Base-by-base conservation (phyloP, 2,888 invertebrate genomes). In the Nowickia ferox region DNA sequence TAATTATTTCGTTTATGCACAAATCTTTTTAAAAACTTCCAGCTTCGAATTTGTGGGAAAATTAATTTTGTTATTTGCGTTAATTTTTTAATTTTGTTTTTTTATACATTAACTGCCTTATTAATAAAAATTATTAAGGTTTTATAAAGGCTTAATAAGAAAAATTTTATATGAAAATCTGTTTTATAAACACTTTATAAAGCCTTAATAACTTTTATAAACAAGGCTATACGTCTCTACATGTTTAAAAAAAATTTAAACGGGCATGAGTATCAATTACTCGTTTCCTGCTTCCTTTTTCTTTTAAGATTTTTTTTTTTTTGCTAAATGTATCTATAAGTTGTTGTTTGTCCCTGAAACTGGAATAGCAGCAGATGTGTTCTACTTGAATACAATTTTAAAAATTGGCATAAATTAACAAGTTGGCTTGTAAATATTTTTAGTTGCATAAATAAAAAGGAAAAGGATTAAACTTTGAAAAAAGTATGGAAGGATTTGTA, bases 321-420 rank as follows among this genome's bases (percentile, higher is more conserved):
- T 30, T 30, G 5, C 30, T 30, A 30, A 30, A 30, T 30, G 30
- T 30, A 30, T 30, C 48, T 11, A 10, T n/a, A 38, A 61, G 30
- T 9, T 15, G 9, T 38, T 57, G 38, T 13, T 38, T 38, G 65
- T 13, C 44, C 40, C 65, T 66, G 65, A 55, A 46, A 38, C 38
- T 40, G 13, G 17, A 17, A 51, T 17, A 51, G 30, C 57, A 80
- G 71, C 80, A 80, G 55, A 59, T 76, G 80, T 40, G 53, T 66
- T 51, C 71, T 6, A 65, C 76, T 71, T 66, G 44, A 76, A 76
- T 44, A 48, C 71, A 76, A 80, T 80, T 80, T 66, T 66, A 42
- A 72, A 80, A 84, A 80, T 61, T 66, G 76, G 72, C 80, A 80
- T 76, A 84, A 80, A 84, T 84, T 84, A 84, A 84, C 71, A 80